Evolutionary conservation across 2,888 invertebrate species (phyloP).

Genomic region (Acrobasis repandana): DNA sequence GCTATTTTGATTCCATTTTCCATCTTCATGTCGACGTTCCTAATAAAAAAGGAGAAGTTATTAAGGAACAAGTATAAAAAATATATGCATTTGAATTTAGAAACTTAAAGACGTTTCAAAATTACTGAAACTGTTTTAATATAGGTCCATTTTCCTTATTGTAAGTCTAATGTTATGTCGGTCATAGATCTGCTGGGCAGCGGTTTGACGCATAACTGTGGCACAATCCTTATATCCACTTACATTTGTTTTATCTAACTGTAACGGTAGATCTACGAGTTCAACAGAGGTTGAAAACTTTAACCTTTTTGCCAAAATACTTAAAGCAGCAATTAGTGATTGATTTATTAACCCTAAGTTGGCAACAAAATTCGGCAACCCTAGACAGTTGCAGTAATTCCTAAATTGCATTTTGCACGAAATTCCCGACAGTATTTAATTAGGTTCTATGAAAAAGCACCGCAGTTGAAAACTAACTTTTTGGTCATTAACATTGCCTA

Average conservation of each 20-base stretch:
- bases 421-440: slow-evolving; percentile 67
- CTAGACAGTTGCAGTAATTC: slow-evolving; percentile 42
- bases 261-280: not conserved
- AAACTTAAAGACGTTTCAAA: too few relatives aligned
- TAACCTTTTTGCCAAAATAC: not conserved
- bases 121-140: too few relatives aligned
- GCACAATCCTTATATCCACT: too few relatives aligned
- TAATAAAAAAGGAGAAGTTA: too few relatives aligned
- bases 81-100: too few relatives aligned
- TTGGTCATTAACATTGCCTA: slow-evolving; percentile 39
- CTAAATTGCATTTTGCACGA: slow-evolving; percentile 68
- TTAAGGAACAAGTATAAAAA: too few relatives aligned
- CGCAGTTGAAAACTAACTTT: slow-evolving; percentile 53
- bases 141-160: too few relatives aligned
- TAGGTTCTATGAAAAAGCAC: slow-evolving; percentile 60
- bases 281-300: not conserved
- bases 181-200: too few relatives aligned
- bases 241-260: not conserved
- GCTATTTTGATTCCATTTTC: too few relatives aligned
- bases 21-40: too few relatives aligned
- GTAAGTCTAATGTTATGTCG: too few relatives aligned
- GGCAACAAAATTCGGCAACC: slow-evolving; percentile 24
- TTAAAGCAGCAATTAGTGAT: slow-evolving; percentile 1
- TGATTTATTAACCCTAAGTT: slow-evolving; percentile 4
- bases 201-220: too few relatives aligned